Conservation (phyloP, 2,113 vertebrate genomes). For the Dendrocopos noguchii region DNA sequence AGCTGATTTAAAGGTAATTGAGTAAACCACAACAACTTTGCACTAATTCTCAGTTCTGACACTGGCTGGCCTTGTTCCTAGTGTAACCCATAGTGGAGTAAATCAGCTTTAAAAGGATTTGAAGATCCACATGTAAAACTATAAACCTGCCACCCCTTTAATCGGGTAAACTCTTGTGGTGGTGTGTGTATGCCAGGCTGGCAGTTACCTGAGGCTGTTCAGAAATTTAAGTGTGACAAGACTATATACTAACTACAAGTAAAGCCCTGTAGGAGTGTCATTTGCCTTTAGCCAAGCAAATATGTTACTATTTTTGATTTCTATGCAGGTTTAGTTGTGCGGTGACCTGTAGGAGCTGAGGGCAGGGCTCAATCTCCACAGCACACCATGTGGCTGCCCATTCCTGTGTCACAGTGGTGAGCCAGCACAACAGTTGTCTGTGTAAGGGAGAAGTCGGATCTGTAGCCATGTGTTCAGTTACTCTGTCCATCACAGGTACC, state of each 20-base stretch:
- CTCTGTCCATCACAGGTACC: neutral
- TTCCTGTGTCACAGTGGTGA: neutral
- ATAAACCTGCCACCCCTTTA: neutral
- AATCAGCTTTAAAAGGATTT: neutral
- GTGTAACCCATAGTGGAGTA: neutral
- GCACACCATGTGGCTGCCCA: accelerated
- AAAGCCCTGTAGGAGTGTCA: neutral
- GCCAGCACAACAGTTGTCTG: neutral
- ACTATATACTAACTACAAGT: neutral
- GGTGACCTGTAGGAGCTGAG: neutral
- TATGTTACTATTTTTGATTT: neutral
- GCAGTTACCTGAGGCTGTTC: neutral
- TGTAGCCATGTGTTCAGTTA: neutral
- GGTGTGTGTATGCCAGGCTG: neutral
- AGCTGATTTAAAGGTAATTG: neutral
- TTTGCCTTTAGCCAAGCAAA: neutral
- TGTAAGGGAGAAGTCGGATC: neutral
- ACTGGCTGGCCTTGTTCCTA: neutral
- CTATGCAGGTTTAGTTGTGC: neutral
- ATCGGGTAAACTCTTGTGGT: neutral
- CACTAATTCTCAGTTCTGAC: neutral
- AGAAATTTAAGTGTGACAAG: neutral
- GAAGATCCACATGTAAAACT: neutral
- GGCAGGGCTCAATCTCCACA: neutral
- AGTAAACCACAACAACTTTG: neutral